Conservation (phyloP, 2,113 vertebrate genomes). For the Apodemus sylvaticus region DNA sequence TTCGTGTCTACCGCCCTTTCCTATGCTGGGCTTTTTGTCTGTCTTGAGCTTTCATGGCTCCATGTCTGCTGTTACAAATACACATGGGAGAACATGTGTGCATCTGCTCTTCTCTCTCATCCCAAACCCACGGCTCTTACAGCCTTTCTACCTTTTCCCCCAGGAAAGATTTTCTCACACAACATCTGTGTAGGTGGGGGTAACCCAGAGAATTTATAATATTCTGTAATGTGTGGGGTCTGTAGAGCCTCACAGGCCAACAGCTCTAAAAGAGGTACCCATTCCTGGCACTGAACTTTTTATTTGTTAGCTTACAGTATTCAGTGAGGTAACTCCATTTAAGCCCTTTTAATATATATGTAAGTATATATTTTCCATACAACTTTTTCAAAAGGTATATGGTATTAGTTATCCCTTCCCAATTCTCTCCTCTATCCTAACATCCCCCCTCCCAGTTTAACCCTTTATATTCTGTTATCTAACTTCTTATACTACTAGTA, state of each 20-base stretch:
- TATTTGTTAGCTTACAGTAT: not conserved
- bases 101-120: not conserved
- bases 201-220: not conserved
- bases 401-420: not conserved
- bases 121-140: not conserved
- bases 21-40: not conserved
- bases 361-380: not conserved
- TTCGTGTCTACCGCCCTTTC: not conserved
- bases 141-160: not conserved
- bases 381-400: not conserved
- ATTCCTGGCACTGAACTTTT: not conserved
- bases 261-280: not conserved
- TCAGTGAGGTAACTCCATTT: not conserved
- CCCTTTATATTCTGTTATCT: not conserved
- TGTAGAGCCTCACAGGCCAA: not conserved
- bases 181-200: not conserved
- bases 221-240: not conserved
- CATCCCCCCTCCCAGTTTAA: not conserved
- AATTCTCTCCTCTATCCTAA: not conserved
- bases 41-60: not conserved
- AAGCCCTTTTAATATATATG: not conserved
- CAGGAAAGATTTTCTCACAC: not conserved
- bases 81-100: not conserved
- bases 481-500: not conserved
- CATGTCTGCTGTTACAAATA: not conserved